phyloP scores from a whole-genome alignment of 2,797 vertebrate species.

The Morus bassanus region DNA sequence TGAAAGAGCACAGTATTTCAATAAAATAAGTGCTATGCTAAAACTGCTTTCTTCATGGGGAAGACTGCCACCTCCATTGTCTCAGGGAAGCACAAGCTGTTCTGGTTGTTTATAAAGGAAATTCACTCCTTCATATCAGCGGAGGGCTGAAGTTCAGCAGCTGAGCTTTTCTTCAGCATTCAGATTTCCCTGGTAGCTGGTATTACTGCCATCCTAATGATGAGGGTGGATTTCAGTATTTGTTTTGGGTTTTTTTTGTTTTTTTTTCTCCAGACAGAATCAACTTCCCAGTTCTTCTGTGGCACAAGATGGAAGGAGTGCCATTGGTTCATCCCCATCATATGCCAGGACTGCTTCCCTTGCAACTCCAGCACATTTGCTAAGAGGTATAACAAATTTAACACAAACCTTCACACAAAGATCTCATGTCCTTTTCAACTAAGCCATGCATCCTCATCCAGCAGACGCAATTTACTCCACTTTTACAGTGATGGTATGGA shows the following conservation, averaged over 20 bases:
- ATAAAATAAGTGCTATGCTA: neutral
- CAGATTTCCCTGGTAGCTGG: neutral
- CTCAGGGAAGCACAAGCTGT: neutral
- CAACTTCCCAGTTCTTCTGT: neutral
- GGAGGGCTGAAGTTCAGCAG: neutral
- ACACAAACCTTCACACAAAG: neutral
- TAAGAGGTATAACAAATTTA: neutral
- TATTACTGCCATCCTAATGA: neutral
- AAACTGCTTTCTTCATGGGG: neutral
- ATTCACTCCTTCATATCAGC: neutral
- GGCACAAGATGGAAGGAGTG: neutral
- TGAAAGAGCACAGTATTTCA: neutral
- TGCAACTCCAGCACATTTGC: neutral
- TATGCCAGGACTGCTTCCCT: neutral
- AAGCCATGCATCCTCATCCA: neutral
- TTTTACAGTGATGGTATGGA: neutral
- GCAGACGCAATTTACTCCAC: neutral
- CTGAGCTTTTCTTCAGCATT: neutral
- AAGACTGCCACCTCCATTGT: neutral
- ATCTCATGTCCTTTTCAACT: neutral
- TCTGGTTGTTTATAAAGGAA: neutral
- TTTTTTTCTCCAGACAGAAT: neutral
- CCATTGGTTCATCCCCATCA: neutral
- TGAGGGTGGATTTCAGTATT: neutral
- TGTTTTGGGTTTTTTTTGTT: neutral